Evolutionary conservation across 2,113 vertebrate genomes (phyloP), one percentile per base, ranked within the genome.

Genomic region (Recurvirostra avosetta): DNA sequence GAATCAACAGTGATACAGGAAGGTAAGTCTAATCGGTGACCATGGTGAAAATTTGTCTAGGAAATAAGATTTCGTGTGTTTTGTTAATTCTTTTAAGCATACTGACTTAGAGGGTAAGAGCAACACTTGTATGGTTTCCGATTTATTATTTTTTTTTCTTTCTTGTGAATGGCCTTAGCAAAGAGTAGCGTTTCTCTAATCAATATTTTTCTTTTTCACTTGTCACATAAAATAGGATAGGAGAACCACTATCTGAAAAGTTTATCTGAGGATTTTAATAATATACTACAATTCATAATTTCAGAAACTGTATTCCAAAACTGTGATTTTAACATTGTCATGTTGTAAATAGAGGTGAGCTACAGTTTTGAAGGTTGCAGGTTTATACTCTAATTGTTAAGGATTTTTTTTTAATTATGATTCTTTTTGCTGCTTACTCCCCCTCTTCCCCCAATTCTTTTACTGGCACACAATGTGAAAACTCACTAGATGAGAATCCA

Each of bases 381-480:
- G 6, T n/a, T 85, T 16, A 22, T 29, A 29, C 5, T 26, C 4
- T 27, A 9, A 67, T 16, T 38, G 9, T 50, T 71, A 15, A 43
- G 34, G 12, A 13, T 22, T 23, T 41, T 23, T 41, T 38, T 30
- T 7, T 30, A 15, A 25, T 66, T 41, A 8, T 41, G 49, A 36
- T 15, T 45, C 2, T 52, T 12, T 62, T 67, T 41, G 3, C 3
- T 74, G 40, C 23, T 45, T 58, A 34, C 1, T 36, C 21, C 16
- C 10, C 6, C 1, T 2, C 2, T 21, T 4, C 5, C 4, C 20
- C 18, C 9, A 36, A 0, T 66, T 61, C 32, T 85, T 27, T 56
- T 86, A 63, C 11, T 80, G 32, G 16, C 15, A 10, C 55, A 58
- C 12, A 50, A 8, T 50, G 16, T 75, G 34, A 73, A 49, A 68